Base-by-base conservation (phyloP, 1,140 invertebrate genomes). In the Parapsyche elsis region DNA sequence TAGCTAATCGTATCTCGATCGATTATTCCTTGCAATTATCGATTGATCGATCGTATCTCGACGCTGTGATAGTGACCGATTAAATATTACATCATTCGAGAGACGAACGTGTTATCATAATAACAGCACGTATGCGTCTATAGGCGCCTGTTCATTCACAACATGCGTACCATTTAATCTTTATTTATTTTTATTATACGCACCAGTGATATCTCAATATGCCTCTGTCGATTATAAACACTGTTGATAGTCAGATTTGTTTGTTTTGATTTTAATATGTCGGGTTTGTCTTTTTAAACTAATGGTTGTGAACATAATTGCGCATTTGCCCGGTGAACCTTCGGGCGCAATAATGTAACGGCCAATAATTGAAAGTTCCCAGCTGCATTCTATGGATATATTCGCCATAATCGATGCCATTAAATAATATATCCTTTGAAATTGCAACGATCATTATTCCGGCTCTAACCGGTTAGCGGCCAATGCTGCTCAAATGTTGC, bases 301-400 rank as follows among this genome's bases (percentile, higher is more conserved):
- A 16, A 14, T 53, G 49, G 12, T 53, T 12, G 1, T 53, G 49
- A 53, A 53, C 16, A 53, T n/a, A 5, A n/a, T 53, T 53, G 1
- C 49, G 49, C 49, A 16, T 53, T n/a, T 53, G 2, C 12, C 1
- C n/a, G 12, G 7, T 9, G 30, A 80, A 45, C 19, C 26, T 64
- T 44, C 38, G 21, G 38, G 71, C 38, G 49, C 19, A 21, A 16
- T 70, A 76, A 80, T 80, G 75, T 80, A 30, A 80, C 59, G 57
- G 38, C 71, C 71, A 46, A 80, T 80, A 80, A 80, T 80, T 80
- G 79, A 80, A 80, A 80, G 79, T 76, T 70, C 71, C 16, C 79
- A 24, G 46, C 61, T 64, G 71, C 71, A 75, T 80, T 75, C 71
- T 80, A 45, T 80, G 78, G 10, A 46, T 59, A 30, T 46, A 74